These are phyloP conservation scores for Gymnocypris eckloni DNA, from an alignment of 2,797 vertebrate species.

Conservation along the genomic window DNA sequence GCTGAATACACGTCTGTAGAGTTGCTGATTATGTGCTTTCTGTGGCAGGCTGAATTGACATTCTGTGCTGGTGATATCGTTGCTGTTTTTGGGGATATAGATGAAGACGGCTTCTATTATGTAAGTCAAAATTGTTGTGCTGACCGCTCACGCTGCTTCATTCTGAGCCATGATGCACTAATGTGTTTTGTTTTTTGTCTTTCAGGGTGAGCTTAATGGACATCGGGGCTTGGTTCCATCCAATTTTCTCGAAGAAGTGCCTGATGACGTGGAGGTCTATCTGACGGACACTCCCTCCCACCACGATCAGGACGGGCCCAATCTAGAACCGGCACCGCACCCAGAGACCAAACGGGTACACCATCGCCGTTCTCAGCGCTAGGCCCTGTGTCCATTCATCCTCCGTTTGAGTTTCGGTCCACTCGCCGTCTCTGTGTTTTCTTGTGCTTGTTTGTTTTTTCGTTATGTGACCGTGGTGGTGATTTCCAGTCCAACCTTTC, in stretches of 20 bases:
- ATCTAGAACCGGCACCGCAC: slow-evolving; percentile 57
- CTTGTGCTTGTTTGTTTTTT: slow-evolving; percentile 73
- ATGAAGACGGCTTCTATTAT: slow-evolving; percentile 98
- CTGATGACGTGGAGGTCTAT: slow-evolving; percentile 97
- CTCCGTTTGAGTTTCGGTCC: slow-evolving; percentile 78
- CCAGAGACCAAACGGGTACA: slow-evolving; percentile 96
- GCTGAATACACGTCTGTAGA: slow-evolving; percentile 1
- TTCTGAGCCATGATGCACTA: not conserved
- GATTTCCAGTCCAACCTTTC: slow-evolving; percentile 76
- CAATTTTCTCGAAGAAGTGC: slow-evolving; percentile 99
- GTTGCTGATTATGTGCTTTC: slow-evolving; percentile 26
- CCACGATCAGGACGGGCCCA: slow-evolving; percentile 78
- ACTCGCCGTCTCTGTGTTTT: slow-evolving; percentile 79
- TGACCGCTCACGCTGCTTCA: not conserved
- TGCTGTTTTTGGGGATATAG: slow-evolving; percentile 93
- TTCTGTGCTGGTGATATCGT: slow-evolving; percentile 98
- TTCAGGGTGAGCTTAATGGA: slow-evolving; percentile 93
- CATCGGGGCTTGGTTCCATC: slow-evolving; percentile 96
- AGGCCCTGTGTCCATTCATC: slow-evolving; percentile 82
- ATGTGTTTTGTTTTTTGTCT: not conserved
- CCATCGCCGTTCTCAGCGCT: slow-evolving; percentile 76
- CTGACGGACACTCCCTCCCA: slow-evolving; percentile 89
- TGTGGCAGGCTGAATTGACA: slow-evolving; percentile 89
- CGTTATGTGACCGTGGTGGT: slow-evolving; percentile 75
- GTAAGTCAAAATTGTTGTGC: slow-evolving; percentile 78